A percentile compares a stretch with the other conserved stretches of the same genome.
Evolutionary conservation across 2,888 invertebrate species (phyloP).

Genomic region (Oxystoma pomonae): DNA sequence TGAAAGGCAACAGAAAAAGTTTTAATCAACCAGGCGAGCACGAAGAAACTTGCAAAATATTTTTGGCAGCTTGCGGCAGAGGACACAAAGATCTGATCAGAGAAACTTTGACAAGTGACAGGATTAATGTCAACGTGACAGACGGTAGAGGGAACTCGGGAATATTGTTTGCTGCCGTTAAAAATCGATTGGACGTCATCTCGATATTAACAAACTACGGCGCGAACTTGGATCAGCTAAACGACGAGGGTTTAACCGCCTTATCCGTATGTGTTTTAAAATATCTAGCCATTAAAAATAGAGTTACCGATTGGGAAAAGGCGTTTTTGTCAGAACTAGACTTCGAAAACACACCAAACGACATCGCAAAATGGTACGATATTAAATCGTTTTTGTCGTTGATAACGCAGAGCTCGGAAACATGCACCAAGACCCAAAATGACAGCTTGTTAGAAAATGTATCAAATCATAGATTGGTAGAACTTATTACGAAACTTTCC

Average conservation of each 20-base stretch:
- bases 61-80: conserved; percentile 36
- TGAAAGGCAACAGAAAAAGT: conserved; percentile 33
- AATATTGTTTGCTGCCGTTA: conserved; percentile 53
- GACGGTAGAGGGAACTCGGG: conserved; percentile 54
- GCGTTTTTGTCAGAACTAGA: conserved; percentile 55
- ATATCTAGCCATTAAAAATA: conserved; percentile 40
- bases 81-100: conserved; percentile 38
- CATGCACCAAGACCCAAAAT: conserved; percentile 5
- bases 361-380: conserved; percentile 43
- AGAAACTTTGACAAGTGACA: conserved; percentile 41
- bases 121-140: conserved; percentile 50
- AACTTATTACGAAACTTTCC: conserved; percentile 6
- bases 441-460: conserved; percentile 4
- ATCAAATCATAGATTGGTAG: conserved; percentile 9
- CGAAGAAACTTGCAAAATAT: conserved; percentile 37
- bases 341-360: conserved; percentile 51
- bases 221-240: conserved; percentile 49
- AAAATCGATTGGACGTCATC: conserved; percentile 47
- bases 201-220: conserved; percentile 50
- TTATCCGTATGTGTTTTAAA: conserved; percentile 48
- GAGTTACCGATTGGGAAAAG: conserved; percentile 42
- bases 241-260: conserved; percentile 55
- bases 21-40: conserved; percentile 37
- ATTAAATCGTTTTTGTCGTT: conserved; percentile 29
- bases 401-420: conserved; percentile 8